These are phyloP conservation scores for Phaethon lepturus DNA, from an alignment of 2,113 vertebrate genomes.

Conservation along the genomic window DNA sequence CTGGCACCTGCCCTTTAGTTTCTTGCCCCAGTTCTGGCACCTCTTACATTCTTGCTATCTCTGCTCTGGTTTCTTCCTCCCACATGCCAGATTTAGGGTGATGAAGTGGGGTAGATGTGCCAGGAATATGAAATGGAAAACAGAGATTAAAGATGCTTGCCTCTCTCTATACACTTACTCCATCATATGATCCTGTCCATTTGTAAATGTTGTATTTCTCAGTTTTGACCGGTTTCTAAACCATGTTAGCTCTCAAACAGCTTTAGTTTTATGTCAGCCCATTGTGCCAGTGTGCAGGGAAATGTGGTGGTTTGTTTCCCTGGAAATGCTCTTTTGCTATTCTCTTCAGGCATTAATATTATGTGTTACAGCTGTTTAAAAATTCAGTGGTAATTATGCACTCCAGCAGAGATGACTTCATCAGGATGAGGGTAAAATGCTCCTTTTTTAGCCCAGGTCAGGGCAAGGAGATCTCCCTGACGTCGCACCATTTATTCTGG, in stretches of 20 bases:
- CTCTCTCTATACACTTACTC: not conserved
- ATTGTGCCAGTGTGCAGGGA: not conserved
- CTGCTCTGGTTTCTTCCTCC: not conserved
- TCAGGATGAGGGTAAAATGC: not conserved
- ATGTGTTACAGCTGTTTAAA: conserved; percentile 50
- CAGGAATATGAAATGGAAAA: not conserved
- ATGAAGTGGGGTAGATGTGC: not conserved
- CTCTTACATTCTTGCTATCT: not conserved
- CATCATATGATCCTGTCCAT: not conserved
- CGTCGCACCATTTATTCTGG: not conserved
- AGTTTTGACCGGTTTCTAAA: conserved; percentile 30
- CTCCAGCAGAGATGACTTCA: not conserved
- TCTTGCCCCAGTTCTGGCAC: not conserved
- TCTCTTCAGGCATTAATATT: conserved; percentile 31
- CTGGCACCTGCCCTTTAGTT: not conserved
- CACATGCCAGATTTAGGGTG: not conserved
- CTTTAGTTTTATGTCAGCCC: not conserved
- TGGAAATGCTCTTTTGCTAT: conserved; percentile 43
- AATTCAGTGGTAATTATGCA: conserved; percentile 46
- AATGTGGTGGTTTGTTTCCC: conserved; percentile 3
- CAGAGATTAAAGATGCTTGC: not conserved
- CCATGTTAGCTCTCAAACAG: not conserved
- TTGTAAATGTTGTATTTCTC: not conserved
- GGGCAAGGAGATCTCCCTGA: not conserved
- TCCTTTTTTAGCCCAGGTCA: not conserved